Base-by-base conservation (phyloP, 2,888 invertebrate species). In the Platycheirus rosarum region DNA sequence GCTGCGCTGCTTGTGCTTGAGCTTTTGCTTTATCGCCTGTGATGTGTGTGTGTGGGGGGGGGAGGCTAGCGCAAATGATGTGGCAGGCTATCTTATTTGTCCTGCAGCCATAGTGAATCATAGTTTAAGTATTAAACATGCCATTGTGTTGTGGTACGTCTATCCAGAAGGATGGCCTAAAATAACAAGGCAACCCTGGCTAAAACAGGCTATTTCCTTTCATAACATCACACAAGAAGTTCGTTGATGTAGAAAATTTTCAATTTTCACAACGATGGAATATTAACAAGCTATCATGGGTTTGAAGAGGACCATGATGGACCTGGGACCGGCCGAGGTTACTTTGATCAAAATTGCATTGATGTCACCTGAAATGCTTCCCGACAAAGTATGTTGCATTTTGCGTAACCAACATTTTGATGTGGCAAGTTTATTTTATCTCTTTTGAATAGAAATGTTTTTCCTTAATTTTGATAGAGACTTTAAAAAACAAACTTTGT, bases 71-170 rank as follows among this genome's bases (percentile, higher is more conserved):
- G 48, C 53, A 77, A 82, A 73, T 77, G 82, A 77, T 82, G 82
- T 82, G 82, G 77, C 71, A 63, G 71, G 77, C 60, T 82, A 82
- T 82, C 71, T 82, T 71, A 77, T 82, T 82, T 82, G 73, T 82
- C 77, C 77, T 68, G 37, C 44, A 77, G 82, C 66, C 77, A 57
- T 48, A 55, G 77, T 77, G 82, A 82, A 82, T 77, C 77, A 82
- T 62, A 82, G 77, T 82, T 82, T 77, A 82, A 73, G 82, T 63
- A 71, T 77, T 71, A 73, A 82, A 77, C 82, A 73, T 82, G 63
- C 71, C 71, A 73, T 77, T 77, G 68, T 68, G 71, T 77, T 77
- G 68, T 68, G 77, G 82, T 71, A 62, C 48, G 62, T 60, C 40
- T 55, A 18, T 42, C 23, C 46, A 53, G n/a, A 76, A 65, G 32